These are phyloP conservation scores for Oxyura jamaicensis DNA, from an alignment of 2,113 vertebrate genomes.

Conservation along the genomic window DNA sequence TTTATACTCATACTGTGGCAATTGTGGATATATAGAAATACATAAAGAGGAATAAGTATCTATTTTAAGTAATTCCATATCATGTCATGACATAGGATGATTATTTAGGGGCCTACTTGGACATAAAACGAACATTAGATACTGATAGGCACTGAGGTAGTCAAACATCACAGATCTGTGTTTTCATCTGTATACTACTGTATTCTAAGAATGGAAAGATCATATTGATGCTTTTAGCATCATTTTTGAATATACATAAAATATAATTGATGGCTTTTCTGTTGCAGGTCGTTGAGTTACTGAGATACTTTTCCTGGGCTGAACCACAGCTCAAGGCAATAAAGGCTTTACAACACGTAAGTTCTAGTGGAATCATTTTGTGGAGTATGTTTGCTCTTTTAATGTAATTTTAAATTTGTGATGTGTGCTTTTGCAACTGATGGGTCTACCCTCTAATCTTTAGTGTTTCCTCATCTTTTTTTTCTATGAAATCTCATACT, in stretches of 20 bases:
- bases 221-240: background rate
- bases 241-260: background rate
- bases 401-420: background rate
- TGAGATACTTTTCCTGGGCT: slow-evolving; percentile 98
- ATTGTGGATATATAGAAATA: background rate
- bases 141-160: background rate
- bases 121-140: background rate
- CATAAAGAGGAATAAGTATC: background rate
- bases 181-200: background rate
- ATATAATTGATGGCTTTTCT: slow-evolving; percentile 2
- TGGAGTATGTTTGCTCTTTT: background rate
- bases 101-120: background rate
- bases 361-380: slow-evolving; percentile 53
- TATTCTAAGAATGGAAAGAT: background rate
- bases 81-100: background rate
- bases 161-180: background rate
- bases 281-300: slow-evolving; percentile 92
- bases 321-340: slow-evolving; percentile 97
- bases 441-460: background rate
- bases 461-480: background rate
- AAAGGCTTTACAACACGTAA: slow-evolving; percentile 96
- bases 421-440: background rate
- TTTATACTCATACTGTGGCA: background rate
- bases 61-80: background rate
- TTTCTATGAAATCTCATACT: background rate